Evolutionary conservation across 2,888 invertebrate species (phyloP).

Genomic region (Standfussiana lucernea): DNA sequence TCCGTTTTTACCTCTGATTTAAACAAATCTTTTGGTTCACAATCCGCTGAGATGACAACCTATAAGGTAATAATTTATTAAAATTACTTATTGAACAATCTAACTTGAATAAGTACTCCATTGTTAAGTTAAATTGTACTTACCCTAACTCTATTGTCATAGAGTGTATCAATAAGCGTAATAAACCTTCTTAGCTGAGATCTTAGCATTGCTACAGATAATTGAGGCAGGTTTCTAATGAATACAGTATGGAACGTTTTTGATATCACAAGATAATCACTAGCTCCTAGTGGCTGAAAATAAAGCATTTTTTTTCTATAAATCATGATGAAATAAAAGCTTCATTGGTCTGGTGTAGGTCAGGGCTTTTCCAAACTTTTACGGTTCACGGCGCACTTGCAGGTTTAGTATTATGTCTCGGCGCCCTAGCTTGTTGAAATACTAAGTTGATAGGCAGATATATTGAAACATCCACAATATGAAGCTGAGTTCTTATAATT

Average conservation of each 20-base stretch:
- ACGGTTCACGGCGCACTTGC: neutral
- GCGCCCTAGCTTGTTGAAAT: too few species aligned
- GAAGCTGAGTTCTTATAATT: neutral
- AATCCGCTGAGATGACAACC: slow-evolving; percentile 96
- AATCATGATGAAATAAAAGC: neutral
- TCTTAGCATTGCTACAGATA: slow-evolving; percentile 93
- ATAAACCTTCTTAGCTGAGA: slow-evolving; percentile 98
- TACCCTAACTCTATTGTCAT: slow-evolving; percentile 96
- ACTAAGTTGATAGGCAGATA: neutral
- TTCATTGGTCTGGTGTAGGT: neutral
- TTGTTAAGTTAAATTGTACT: slow-evolving; percentile 70
- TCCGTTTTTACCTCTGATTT: slow-evolving; percentile 85
- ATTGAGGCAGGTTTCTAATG: slow-evolving; percentile 96
- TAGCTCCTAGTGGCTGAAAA: slow-evolving; percentile 96
- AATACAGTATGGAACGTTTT: slow-evolving; percentile 99
- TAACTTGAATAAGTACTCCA: slow-evolving; percentile 18
- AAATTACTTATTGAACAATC: neutral
- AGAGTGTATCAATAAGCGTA: slow-evolving; percentile 98
- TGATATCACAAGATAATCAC: slow-evolving; percentile 97
- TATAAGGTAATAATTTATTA: slow-evolving; percentile 74
- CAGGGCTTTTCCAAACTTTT: neutral
- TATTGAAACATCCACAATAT: neutral
- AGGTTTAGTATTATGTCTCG: neutral
- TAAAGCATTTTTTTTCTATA: slow-evolving; percentile 13
- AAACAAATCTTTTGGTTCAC: slow-evolving; percentile 94